Evolutionary conservation across 2,797 vertebrate species (phyloP), one percentile per base, ranked within the genome.

Genomic region (Bufotes viridis): DNA sequence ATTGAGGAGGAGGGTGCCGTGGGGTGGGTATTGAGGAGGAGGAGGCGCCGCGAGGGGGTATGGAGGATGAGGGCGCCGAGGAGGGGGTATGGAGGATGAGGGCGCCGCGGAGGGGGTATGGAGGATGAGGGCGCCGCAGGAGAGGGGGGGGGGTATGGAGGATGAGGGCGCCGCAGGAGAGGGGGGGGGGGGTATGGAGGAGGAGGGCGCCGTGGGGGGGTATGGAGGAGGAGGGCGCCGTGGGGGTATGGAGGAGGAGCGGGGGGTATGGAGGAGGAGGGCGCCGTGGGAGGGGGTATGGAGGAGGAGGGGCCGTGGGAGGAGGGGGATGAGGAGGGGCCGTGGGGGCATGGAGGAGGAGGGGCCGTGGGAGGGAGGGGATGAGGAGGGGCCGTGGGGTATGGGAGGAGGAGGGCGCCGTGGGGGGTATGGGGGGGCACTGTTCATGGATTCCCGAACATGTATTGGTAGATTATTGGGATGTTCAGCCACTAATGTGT

Each of bases 41-140:
- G 9, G 4, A 1, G 29, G 7, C 0, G 17, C 13, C 0, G 69
- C 0, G n/a, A n/a, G n/a, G 17, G 3, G 6, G 15, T 14, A 11
- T 1, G 20, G 70, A 2, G 14, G 34, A 20, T 15, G 2, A n/a
- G n/a, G n/a, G n/a, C n/a, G n/a, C n/a, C n/a, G n/a, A n/a, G n/a
- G n/a, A n/a, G n/a, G n/a, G n/a, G n/a, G n/a, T n/a, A n/a, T n/a
- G n/a, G n/a, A n/a, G n/a, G n/a, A n/a, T n/a, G n/a, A n/a, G n/a
- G n/a, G n/a, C n/a, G n/a, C n/a, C n/a, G n/a, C n/a, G n/a, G n/a
- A n/a, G n/a, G n/a, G n/a, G n/a, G n/a, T n/a, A n/a, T n/a, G n/a
- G n/a, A n/a, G n/a, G 29, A 29, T 9, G 42, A 12, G 72, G 42
- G 7, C 3, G n/a, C n/a, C n/a, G n/a, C n/a, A n/a, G n/a, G n/a